Base-by-base conservation (phyloP, 2,888 invertebrate species). In the Hydrotaea cyrtoneurina region DNA sequence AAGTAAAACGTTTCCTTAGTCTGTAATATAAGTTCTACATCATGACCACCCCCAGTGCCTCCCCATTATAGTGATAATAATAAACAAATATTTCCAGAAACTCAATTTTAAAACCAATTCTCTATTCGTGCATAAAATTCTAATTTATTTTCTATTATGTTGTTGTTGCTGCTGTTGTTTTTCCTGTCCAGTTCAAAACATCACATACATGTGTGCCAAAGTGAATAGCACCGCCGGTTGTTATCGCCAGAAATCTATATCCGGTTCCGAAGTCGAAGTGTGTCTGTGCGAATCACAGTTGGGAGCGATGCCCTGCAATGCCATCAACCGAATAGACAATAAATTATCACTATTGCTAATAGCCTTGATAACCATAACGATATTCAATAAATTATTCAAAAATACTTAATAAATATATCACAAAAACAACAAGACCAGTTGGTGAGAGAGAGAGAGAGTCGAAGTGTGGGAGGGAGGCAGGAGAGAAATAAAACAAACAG, bases 171-270 rank as follows among this genome's bases (percentile, higher is more conserved):
- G n/a, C 7, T 31, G n/a, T n/a, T 77, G 10, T 17, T 69, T 50
- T 62, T 71, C 17, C 59, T n/a, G 73, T 36, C 43, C 90, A 96
- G 96, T 94, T 85, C 93, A 94, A 90, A 96, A 96, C 89, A 94
- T 95, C 1, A 96, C 95, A 0, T 94, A 95, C 87, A 94, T 95
- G 94, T 95, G 95, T 89, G 94, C 95, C 64, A 94, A 94, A 89
- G 95, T 94, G 0, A 92, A 94, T 50, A 93, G 94, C 76, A 93
- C 93, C 4, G 93, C 91, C 75, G 95, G 95, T 2, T 95, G 95
- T 88, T 95, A 93, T 89, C 93, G 92, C 66, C 93, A 95, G 81
- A 93, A 94, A 21, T 89, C 89, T 36, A 82, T 89, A 8, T 91
- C 91, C 77, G 93, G 93, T 17, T 92, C 93, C 87, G 91, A 93